These are phyloP conservation scores for Smittia sp. DNA, from an alignment of 2,888 invertebrate genomes.

Conservation along the genomic window DNA sequence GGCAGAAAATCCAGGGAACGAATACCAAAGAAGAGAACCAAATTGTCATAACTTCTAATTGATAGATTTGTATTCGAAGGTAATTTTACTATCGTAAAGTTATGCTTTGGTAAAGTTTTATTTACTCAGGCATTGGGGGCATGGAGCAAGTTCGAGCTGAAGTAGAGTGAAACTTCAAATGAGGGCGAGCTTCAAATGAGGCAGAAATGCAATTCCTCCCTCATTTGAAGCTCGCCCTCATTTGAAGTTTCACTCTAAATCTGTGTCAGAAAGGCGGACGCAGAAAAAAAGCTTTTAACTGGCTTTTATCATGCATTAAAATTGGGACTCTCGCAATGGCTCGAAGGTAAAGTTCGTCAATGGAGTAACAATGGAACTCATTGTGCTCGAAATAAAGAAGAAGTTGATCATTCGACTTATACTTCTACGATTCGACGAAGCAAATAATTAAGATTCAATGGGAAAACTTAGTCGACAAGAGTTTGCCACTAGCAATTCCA, in stretches of 20 bases:
- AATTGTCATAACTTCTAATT: not conserved
- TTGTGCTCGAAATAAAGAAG: too few species aligned
- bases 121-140: not conserved
- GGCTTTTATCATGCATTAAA: constrained; percentile 23
- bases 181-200: too few species aligned
- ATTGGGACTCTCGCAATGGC: not conserved
- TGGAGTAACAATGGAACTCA: not conserved
- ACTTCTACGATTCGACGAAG: too few species aligned
- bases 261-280: not conserved
- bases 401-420: too few species aligned
- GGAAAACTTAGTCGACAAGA: too few species aligned
- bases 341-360: not conserved
- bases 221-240: too few species aligned
- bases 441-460: too few species aligned
- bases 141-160: not conserved
- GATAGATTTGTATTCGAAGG: not conserved
- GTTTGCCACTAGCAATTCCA: too few species aligned
- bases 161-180: constrained; percentile 13
- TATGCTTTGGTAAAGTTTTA: not conserved
- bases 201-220: too few species aligned
- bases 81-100: constrained; percentile 4
- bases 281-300: constrained; percentile 6
- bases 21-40: not conserved
- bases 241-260: too few species aligned
- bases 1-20: not conserved